Conservation (phyloP, 2,888 invertebrate species). For the Drosophila fulvimacula region DNA sequence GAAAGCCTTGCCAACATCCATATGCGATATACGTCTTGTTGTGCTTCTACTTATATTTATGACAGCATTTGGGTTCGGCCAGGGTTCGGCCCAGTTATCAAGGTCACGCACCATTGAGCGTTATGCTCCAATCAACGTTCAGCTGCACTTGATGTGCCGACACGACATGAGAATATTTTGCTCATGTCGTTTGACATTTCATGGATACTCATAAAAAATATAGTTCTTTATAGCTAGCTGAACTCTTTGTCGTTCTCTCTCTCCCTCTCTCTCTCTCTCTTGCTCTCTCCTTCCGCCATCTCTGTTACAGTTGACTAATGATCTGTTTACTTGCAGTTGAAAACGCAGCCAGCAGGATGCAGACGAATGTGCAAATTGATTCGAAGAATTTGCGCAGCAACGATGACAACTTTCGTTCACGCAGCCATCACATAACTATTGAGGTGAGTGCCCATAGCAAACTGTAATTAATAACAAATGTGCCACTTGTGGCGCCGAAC, state of each 20-base stretch:
- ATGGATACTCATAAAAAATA: slow-evolving; percentile 49
- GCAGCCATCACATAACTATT: slow-evolving; percentile 84
- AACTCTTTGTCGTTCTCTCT: not conserved
- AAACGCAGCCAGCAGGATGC: slow-evolving; percentile 85
- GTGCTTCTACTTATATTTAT: slow-evolving; percentile 35
- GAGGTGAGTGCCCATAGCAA: slow-evolving; percentile 81
- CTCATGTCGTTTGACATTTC: slow-evolving; percentile 48
- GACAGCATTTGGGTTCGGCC: slow-evolving; percentile 21
- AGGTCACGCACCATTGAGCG: slow-evolving; percentile 71
- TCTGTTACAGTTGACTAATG: slow-evolving; percentile 27
- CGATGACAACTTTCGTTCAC: slow-evolving; percentile 87
- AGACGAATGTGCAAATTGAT: slow-evolving; percentile 91
- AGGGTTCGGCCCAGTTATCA: slow-evolving; percentile 52
- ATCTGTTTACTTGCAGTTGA: slow-evolving; percentile 28
- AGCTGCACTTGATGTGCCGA: slow-evolving; percentile 47
- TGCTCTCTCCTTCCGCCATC: not conserved
- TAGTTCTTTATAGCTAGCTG: slow-evolving; percentile 8
- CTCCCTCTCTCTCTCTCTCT: not conserved
- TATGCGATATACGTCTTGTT: slow-evolving; percentile 32
- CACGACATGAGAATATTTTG: slow-evolving; percentile 44
- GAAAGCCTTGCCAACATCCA: slow-evolving; percentile 35
- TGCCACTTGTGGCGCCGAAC: slow-evolving; percentile 2
- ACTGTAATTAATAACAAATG: not conserved
- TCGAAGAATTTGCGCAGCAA: slow-evolving; percentile 88
- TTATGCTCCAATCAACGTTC: slow-evolving; percentile 60